These are phyloP conservation scores for Coreius guichenoti DNA, from an alignment of 2,797 vertebrate genomes.

Conservation along the genomic window DNA sequence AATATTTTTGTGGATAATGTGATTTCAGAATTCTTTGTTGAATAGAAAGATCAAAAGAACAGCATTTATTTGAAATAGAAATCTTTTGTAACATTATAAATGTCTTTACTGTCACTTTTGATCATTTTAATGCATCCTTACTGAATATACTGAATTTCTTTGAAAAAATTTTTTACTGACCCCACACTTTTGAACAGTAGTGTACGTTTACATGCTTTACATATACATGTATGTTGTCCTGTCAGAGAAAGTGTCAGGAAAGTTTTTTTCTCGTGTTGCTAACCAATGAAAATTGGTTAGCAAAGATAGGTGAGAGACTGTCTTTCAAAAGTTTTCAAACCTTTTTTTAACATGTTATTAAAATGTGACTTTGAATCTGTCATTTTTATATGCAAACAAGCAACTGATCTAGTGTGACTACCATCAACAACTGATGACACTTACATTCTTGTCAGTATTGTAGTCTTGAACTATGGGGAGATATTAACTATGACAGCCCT, in stretches of 20 bases:
- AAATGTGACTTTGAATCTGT: not conserved
- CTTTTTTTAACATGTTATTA: not conserved
- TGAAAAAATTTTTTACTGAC: too few relatives aligned
- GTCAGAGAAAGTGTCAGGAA: not conserved
- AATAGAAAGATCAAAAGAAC: too few relatives aligned
- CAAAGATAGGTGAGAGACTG: too few relatives aligned
- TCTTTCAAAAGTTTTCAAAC: not conserved
- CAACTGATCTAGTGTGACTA: not conserved
- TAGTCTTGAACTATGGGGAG: not conserved
- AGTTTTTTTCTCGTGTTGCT: too few relatives aligned
- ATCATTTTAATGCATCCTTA: too few relatives aligned
- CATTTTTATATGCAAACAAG: not conserved
- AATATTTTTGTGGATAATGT: too few relatives aligned
- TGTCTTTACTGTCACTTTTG: too few relatives aligned
- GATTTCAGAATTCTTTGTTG: too few relatives aligned
- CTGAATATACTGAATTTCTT: too few relatives aligned
- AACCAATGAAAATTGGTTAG: too few relatives aligned
- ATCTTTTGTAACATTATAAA: too few relatives aligned
- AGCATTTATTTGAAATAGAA: too few relatives aligned
- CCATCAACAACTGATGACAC: not conserved
- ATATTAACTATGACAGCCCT: slow-evolving; percentile 25
- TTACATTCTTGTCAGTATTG: slow-evolving; percentile 24
- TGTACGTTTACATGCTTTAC: not conserved
- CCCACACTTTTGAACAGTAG: not conserved
- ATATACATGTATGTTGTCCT: not conserved